Conservation (phyloP, 2,797 vertebrate genomes). For the Ceyx erithaca region DNA sequence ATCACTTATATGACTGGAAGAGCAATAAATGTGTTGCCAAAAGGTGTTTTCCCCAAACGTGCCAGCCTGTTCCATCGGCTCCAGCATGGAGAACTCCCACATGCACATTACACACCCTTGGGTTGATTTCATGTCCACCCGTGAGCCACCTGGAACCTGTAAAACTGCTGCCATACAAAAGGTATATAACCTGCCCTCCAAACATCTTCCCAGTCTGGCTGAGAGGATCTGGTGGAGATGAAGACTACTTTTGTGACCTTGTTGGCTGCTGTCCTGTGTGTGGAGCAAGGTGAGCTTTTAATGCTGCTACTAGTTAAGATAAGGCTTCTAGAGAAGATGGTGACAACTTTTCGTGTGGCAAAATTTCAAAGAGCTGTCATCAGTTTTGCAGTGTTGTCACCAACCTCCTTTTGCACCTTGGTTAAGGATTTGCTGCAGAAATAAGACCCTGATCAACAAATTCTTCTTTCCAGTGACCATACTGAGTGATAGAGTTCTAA, state of each 20-base stretch:
- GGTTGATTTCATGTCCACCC: neutral
- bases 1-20: neutral
- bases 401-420: neutral
- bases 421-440: neutral
- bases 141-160: constrained; percentile 6
- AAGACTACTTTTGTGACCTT: constrained; percentile 11
- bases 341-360: neutral
- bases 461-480: neutral
- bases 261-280: constrained; percentile 29
- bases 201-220: neutral
- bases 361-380: neutral
- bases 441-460: neutral
- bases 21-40: neutral
- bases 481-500: neutral
- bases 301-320: neutral
- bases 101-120: constrained; percentile 12
- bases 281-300: constrained; percentile 53
- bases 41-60: neutral
- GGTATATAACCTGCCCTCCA: constrained; percentile 52
- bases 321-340: neutral
- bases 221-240: constrained; percentile 46
- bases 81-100: constrained; percentile 48
- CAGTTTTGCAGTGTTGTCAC: rapidly evolving
- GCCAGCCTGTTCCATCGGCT: neutral
- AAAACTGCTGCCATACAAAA: constrained; percentile 9